Evolutionary conservation across 2,888 invertebrate species (phyloP).

Genomic region (Cheilosia vernalis): DNA sequence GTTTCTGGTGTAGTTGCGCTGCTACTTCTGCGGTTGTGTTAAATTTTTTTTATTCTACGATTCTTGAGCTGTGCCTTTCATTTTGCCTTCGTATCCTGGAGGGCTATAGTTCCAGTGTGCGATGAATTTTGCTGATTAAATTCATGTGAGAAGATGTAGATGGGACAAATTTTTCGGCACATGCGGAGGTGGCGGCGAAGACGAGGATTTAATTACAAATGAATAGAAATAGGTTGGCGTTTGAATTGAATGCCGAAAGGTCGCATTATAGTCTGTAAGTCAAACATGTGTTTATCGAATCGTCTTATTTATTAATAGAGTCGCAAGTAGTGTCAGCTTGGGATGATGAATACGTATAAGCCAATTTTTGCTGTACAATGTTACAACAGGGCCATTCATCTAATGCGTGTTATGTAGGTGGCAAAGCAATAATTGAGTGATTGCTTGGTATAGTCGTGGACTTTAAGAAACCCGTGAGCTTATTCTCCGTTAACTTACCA

Average conservation of each 20-base stretch:
- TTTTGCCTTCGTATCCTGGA: constrained; percentile 30
- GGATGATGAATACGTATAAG: no score
- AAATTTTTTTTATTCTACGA: constrained; percentile 18
- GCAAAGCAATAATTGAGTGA: no score
- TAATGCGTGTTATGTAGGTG: no score
- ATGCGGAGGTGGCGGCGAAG: constrained; percentile 15
- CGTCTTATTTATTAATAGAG: not conserved
- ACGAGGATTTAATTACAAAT: constrained; percentile 60
- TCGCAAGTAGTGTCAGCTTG: not conserved
- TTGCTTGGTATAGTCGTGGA: no score
- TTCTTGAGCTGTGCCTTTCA: constrained; percentile 18
- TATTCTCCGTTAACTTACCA: no score
- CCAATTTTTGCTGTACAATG: no score
- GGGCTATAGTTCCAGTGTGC: constrained; percentile 53
- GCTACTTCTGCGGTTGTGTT: constrained; percentile 37
- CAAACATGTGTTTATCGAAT: no score
- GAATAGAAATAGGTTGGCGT: constrained; percentile 38
- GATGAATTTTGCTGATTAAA: constrained; percentile 50
- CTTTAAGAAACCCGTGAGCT: no score
- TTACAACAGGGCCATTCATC: no score
- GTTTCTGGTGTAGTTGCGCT: constrained; percentile 19
- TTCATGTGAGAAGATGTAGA: constrained; percentile 22
- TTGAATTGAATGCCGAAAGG: constrained; percentile 14
- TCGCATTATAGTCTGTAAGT: not conserved
- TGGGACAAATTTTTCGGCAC: not conserved